These are phyloP conservation scores for Plemyria rubiginata DNA, from an alignment of 2,888 invertebrate species.

Conservation along the genomic window DNA sequence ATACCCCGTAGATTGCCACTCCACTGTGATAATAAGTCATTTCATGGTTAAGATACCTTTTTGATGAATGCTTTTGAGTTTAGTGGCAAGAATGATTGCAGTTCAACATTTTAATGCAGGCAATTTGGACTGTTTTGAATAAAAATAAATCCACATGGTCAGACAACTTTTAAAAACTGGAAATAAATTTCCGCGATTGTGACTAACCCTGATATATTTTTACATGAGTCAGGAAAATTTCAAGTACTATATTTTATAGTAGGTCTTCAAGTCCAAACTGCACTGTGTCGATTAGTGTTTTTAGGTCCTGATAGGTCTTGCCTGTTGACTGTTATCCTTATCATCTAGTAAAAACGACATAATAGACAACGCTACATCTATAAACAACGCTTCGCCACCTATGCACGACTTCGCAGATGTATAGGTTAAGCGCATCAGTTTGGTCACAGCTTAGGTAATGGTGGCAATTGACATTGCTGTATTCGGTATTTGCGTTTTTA, in stretches of 20 bases:
- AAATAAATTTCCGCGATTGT: background rate
- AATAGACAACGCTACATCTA: no score
- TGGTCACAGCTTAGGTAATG: no score
- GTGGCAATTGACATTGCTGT: no score
- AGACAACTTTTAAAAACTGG: background rate
- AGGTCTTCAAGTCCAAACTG: no score
- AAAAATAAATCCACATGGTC: background rate
- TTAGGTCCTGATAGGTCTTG: no score
- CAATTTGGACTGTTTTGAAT: background rate
- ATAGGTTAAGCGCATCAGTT: no score
- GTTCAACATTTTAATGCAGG: background rate
- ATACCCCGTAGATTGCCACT: conserved; percentile 17
- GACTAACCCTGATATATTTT: background rate
- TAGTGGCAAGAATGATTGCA: background rate
- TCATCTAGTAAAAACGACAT: no score
- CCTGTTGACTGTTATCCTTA: no score
- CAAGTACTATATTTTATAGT: background rate
- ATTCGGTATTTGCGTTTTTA: no score
- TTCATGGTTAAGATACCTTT: conserved; percentile 15
- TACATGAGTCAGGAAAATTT: background rate
- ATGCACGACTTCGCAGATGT: no score
- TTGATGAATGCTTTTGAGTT: conserved; percentile 8
- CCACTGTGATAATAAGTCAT: conserved; percentile 19
- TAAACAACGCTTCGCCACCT: no score
- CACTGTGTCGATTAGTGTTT: no score